phyloP scores from a whole-genome alignment of 2,113 vertebrate species.

The Lophura nycthemera region DNA sequence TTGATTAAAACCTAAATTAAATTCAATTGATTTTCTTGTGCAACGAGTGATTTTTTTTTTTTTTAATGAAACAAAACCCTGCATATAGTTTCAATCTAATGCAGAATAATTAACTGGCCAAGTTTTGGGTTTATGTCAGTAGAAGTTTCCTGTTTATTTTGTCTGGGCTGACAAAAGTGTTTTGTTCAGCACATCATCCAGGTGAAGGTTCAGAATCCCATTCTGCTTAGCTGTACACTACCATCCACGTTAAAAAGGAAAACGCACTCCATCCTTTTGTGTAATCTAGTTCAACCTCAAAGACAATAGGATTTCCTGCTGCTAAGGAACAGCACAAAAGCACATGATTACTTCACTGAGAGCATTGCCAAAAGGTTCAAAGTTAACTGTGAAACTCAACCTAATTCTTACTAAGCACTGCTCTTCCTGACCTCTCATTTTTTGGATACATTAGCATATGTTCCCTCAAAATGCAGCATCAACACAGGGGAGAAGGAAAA shows the following conservation, averaged over 20 bases:
- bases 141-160: neutral
- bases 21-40: neutral
- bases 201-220: neutral
- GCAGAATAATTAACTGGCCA: neutral
- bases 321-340: neutral
- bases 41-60: neutral
- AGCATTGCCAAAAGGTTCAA: neutral
- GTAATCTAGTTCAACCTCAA: neutral
- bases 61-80: neutral
- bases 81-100: neutral
- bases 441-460: neutral
- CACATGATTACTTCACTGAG: neutral
- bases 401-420: neutral
- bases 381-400: neutral
- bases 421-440: neutral
- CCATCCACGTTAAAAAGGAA: neutral
- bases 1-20: neutral
- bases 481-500: neutral
- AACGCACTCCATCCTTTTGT: neutral
- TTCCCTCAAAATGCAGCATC: neutral
- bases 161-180: neutral
- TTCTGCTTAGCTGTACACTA: neutral
- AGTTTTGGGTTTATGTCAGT: too few species aligned
- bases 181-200: neutral
- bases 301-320: slow-evolving; percentile 16